A percentile compares a stretch with the other conserved stretches of the same genome.
These are phyloP conservation scores for Morone saxatilis DNA, from an alignment of 2,113 vertebrate species.

Conservation along the genomic window DNA sequence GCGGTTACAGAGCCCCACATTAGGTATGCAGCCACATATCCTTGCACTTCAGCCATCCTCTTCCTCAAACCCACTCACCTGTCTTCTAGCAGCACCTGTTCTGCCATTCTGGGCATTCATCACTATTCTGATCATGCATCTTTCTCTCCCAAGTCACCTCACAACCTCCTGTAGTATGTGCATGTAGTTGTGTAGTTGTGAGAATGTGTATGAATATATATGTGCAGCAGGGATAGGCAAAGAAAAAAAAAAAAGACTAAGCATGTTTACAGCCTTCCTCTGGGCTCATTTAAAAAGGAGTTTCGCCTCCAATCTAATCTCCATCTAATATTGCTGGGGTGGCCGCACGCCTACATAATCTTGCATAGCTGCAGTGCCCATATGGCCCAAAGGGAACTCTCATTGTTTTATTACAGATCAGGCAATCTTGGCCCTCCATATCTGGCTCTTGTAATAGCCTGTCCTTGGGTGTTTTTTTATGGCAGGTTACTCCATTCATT, in stretches of 20 bases:
- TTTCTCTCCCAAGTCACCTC: slow-evolving; percentile 43
- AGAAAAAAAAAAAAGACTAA: slow-evolving; percentile 14
- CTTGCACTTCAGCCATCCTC: slow-evolving; percentile 53
- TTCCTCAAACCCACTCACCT: slow-evolving; percentile 68
- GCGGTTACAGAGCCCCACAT: slow-evolving; percentile 50
- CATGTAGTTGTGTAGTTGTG: neutral
- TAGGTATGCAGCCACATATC: slow-evolving; percentile 73
- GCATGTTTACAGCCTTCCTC: slow-evolving; percentile 78
- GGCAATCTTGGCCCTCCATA: slow-evolving; percentile 55
- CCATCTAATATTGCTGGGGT: slow-evolving; percentile 73
- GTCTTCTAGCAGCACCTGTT: slow-evolving; percentile 71
- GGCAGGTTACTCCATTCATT: slow-evolving; percentile 50
- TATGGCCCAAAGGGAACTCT: slow-evolving; percentile 68
- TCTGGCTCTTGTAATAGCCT: slow-evolving; percentile 53
- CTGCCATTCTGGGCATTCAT: slow-evolving; percentile 64
- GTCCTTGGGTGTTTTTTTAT: slow-evolving; percentile 58
- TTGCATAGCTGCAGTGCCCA: slow-evolving; percentile 57
- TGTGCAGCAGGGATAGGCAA: slow-evolving; percentile 28
- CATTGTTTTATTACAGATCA: slow-evolving; percentile 78
- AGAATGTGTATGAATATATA: slow-evolving; percentile 56
- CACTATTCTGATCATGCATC: slow-evolving; percentile 73
- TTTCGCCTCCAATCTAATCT: slow-evolving; percentile 78
- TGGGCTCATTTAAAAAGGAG: slow-evolving; percentile 72
- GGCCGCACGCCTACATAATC: slow-evolving; percentile 68
- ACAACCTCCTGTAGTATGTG: slow-evolving; percentile 48